A percentile compares a stretch with the other conserved stretches of the same genome.
Evolutionary conservation across 2,888 invertebrate genomes (phyloP).

Genomic region (Alcis repandata): DNA sequence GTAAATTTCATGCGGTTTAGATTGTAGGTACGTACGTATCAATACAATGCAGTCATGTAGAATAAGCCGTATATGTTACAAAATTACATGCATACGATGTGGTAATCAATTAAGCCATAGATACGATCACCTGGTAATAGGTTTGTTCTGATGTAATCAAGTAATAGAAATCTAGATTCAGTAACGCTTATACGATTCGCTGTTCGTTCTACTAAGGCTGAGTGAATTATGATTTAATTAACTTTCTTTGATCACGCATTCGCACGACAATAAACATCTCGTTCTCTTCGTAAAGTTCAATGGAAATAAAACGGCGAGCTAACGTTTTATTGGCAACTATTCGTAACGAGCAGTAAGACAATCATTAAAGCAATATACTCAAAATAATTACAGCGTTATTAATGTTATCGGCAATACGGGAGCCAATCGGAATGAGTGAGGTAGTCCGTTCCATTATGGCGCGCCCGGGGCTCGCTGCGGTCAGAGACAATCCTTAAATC

Average conservation of each 20-base stretch:
- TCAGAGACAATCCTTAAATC: constrained; percentile 78
- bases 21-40: neutral
- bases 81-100: constrained; percentile 29
- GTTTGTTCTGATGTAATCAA: constrained; percentile 39
- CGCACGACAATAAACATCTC: neutral
- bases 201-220: constrained; percentile 15
- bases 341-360: constrained; percentile 58
- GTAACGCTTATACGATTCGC: constrained; percentile 28
- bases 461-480: constrained; percentile 70
- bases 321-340: constrained; percentile 48
- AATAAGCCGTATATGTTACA: neutral
- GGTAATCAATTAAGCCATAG: constrained; percentile 43
- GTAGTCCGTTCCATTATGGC: constrained; percentile 71
- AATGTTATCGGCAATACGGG: constrained; percentile 75
- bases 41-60: neutral
- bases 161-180: constrained; percentile 40
- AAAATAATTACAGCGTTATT: constrained; percentile 73
- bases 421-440: constrained; percentile 76
- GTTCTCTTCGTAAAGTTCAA: constrained; percentile 3
- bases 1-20: neutral
- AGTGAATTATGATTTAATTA: constrained; percentile 4
- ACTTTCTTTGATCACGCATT: constrained; percentile 15
- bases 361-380: constrained; percentile 65
- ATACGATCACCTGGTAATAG: constrained; percentile 40
- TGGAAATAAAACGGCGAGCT: constrained; percentile 37